A percentile compares a stretch with the other conserved stretches of the same genome.
These are phyloP conservation scores for Araneus ventricosus DNA, from an alignment of 1,140 invertebrate species.

Conservation along the genomic window DNA sequence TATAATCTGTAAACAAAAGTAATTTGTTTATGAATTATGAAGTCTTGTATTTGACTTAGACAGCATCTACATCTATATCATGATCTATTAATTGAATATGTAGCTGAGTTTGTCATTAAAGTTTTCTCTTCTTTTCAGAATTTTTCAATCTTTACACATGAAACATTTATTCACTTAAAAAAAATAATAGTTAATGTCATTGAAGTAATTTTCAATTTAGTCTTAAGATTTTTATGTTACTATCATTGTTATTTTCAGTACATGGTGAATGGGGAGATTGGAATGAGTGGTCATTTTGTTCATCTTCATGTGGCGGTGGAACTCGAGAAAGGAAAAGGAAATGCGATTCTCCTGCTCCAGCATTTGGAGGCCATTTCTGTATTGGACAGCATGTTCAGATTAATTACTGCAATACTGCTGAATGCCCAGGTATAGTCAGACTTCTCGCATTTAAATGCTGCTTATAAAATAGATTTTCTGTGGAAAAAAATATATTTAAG, in stretches of 20 bases:
- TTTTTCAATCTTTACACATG: too few species aligned
- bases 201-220: too few species aligned
- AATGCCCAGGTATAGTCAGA: slow-evolving; percentile 55
- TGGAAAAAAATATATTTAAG: not conserved
- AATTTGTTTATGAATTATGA: too few species aligned
- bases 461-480: not conserved
- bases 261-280: slow-evolving; percentile 81
- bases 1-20: too few species aligned
- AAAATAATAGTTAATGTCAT: too few species aligned
- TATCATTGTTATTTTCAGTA: slow-evolving; percentile 74
- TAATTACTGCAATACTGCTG: slow-evolving; percentile 81
- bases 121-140: too few species aligned
- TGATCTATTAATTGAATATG: too few species aligned
- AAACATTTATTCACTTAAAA: too few species aligned
- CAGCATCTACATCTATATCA: too few species aligned
- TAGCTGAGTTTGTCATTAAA: too few species aligned
- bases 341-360: slow-evolving; percentile 80
- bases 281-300: slow-evolving; percentile 80
- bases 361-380: slow-evolving; percentile 79
- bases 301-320: slow-evolving; percentile 85
- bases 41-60: too few species aligned
- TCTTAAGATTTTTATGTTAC: too few species aligned
- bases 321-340: slow-evolving; percentile 78
- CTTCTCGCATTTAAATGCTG: not conserved
- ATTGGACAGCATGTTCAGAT: slow-evolving; percentile 82